Evolutionary conservation across 1,140 invertebrate species (phyloP).

Genomic region (Brachionus rotundiformis): DNA sequence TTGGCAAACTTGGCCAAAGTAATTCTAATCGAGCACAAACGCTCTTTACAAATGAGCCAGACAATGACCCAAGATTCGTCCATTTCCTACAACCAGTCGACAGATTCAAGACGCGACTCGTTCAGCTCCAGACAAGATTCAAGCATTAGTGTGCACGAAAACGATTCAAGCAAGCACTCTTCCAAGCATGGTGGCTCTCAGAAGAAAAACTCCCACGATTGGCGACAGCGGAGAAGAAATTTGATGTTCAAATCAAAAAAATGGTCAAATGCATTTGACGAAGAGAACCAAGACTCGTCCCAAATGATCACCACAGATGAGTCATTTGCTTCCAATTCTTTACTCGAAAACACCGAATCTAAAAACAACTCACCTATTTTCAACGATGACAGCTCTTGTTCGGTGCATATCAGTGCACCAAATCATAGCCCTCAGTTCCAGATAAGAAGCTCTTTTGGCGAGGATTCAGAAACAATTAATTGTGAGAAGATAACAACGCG

Average conservation of each 20-base stretch:
- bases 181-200: neutral
- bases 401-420: neutral
- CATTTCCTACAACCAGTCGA: conserved; percentile 13
- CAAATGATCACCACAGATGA: neutral
- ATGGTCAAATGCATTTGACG: conserved; percentile 44
- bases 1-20: conserved; percentile 46
- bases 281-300: conserved; percentile 4
- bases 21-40: conserved; percentile 42
- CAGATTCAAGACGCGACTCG: conserved; percentile 26
- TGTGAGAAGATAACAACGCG: neutral
- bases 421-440: neutral
- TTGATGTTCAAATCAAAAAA: conserved; percentile 24
- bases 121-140: conserved; percentile 40
- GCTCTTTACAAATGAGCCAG: conserved; percentile 13
- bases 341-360: neutral
- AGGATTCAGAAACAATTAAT: neutral
- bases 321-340: conserved; percentile 18
- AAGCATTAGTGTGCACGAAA: conserved; percentile 19
- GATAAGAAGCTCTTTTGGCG: neutral
- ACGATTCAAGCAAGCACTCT: neutral
- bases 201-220: conserved; percentile 14
- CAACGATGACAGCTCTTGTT: neutral
- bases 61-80: conserved; percentile 26
- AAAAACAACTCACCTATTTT: neutral
- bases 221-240: conserved; percentile 8